Percentiles rank a stretch among this genome's conserved stretches.
Evolutionary conservation across 2,113 vertebrate genomes (phyloP).

Genomic region (Microtus pennsylvanicus): DNA sequence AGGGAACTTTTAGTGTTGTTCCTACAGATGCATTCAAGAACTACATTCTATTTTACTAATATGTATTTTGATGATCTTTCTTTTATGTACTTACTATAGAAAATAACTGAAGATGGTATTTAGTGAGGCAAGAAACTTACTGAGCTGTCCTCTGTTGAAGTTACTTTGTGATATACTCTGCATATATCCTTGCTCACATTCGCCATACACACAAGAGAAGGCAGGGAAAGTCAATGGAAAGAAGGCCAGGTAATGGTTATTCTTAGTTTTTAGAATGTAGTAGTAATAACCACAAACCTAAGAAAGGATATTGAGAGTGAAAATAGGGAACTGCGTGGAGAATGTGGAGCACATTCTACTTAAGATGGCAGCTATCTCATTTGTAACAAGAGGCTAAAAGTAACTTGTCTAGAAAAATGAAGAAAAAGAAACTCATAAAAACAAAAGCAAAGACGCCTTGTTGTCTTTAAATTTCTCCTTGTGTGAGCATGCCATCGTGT

Average conservation of each 20-base stretch:
- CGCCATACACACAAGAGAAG: background rate
- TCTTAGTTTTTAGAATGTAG: background rate
- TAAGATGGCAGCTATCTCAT: background rate
- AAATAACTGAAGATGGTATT: background rate
- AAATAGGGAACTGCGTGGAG: background rate
- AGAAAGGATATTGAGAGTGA: background rate
- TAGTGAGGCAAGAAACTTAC: background rate
- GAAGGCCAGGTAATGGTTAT: background rate
- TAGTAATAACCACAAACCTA: background rate
- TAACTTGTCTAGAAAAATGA: background rate
- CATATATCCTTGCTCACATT: background rate
- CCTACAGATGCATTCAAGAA: background rate
- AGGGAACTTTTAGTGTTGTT: background rate
- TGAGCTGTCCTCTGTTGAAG: background rate
- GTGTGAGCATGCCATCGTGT: background rate
- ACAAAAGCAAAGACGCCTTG: background rate
- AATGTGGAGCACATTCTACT: background rate
- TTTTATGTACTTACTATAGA: background rate
- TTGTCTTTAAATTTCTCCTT: background rate
- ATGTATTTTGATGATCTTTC: background rate
- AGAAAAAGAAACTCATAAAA: background rate
- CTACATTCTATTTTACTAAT: background rate
- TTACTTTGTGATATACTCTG: background rate
- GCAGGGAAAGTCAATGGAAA: background rate
- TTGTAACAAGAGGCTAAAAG: conserved; percentile 10